Base-by-base conservation (phyloP, 2,797 vertebrate species). In the Mergus octosetaceus region DNA sequence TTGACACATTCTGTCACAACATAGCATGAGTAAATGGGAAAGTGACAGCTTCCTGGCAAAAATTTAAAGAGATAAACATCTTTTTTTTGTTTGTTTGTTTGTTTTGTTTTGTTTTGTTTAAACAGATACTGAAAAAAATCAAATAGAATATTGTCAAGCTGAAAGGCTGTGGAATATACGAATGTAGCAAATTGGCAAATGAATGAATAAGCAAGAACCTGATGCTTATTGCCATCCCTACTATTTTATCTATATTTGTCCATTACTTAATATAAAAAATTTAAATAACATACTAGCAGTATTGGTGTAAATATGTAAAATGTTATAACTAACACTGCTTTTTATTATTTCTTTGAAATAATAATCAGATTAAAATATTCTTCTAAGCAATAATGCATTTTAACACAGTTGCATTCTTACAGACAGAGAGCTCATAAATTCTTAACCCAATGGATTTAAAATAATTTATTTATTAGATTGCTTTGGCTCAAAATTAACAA, bases 1-100 rank as follows among this genome's bases (percentile, higher is more conserved):
- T 94, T 98, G 98, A 98, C 98, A 98, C 89, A 94, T 98, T 97
- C 98, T 98, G 98, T 98, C 98, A 98, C 97, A 98, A 98, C 98
- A 98, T 97, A 88, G 94, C 95, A 97, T 97, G 94, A 97, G 95
- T 97, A 98, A 98, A 98, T 97, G 96, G 96, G 96, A 96, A 98
- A 98, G 96, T 98, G 98, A 98, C 98, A 98, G 97, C 93, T 98
- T 97, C 97, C 96, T 98, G 97, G 98, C 96, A 98, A 98, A 98
- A 94, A 97, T 98, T 98, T 98, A 98, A 98, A 98, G 97, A 97
- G 96, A 98, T 98, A 98, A 98, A 98, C 98, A 98, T 98, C 97
- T 98, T 98, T 98, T 98, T 41, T 45, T 41, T 41, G 14, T 15
- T 45, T 45, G 20, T 22, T 47, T n/a, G n/a, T n/a, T 49, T 49